A percentile compares a stretch with the other conserved stretches of the same genome.
These are phyloP conservation scores for Cyphomyrmex costatus DNA, from an alignment of 1,140 invertebrate genomes.

Conservation along the genomic window DNA sequence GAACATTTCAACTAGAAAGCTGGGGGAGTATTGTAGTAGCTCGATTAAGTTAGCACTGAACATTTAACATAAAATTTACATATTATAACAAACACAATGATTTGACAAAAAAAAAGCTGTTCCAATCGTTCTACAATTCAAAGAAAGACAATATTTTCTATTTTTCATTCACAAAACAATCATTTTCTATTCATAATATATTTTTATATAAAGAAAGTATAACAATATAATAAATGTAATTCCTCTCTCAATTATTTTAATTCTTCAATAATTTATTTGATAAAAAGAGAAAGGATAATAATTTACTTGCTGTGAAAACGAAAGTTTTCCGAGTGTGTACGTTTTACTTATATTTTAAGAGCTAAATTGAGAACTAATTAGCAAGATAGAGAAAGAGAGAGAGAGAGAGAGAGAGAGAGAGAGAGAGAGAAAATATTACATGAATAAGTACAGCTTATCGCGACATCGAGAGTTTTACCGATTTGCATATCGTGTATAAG, in stretches of 20 bases:
- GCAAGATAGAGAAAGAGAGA: too few species aligned
- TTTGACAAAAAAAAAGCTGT: background rate
- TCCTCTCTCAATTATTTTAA: background rate
- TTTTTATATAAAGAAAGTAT: background rate
- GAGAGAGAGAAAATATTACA: too few species aligned
- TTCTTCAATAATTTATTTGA: background rate
- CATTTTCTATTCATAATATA: background rate
- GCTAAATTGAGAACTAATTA: constrained; percentile 28
- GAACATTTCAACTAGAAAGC: constrained; percentile 14
- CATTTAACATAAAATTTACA: constrained; percentile 19
- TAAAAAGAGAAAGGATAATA: background rate
- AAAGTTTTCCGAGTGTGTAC: background rate
- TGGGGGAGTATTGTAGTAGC: background rate
- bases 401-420: too few species aligned
- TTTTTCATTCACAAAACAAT: background rate
- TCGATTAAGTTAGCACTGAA: constrained; percentile 27
- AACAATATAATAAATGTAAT: background rate
- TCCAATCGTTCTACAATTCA: background rate
- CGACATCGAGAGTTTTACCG: background rate
- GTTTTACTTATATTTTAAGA: background rate
- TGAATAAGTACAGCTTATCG: background rate
- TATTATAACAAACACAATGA: background rate
- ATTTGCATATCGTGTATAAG: background rate
- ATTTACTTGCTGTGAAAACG: background rate
- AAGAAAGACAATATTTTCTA: background rate